Percentiles rank a stretch among this genome's conserved stretches.
These are phyloP conservation scores for Leptinotarsa rubiginosa DNA, from an alignment of 2,888 invertebrate genomes.

Conservation along the genomic window DNA sequence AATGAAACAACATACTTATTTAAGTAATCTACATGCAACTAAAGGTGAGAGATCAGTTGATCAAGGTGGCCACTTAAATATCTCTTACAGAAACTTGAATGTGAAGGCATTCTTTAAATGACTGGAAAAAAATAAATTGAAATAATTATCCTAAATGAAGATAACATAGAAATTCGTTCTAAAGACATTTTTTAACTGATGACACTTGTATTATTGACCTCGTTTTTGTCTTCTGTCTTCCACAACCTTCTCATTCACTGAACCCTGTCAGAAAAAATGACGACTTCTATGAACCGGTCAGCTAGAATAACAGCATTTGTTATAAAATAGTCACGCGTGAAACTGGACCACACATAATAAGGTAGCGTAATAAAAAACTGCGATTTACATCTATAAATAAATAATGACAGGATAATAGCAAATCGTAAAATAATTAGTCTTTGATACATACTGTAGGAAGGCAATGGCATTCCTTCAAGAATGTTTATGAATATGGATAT, in stretches of 20 bases:
- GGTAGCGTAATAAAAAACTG: slow-evolving; percentile 15
- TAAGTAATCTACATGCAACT: too few relatives aligned
- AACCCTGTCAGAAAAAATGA: slow-evolving; percentile 1
- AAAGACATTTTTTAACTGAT: too few relatives aligned
- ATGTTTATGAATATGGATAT: slow-evolving; percentile 7
- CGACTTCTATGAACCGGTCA: background rate
- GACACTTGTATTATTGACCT: too few relatives aligned
- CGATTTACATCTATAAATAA: slow-evolving; percentile 19
- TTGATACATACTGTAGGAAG: background rate
- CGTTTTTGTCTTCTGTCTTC: too few relatives aligned
- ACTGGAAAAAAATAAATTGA: too few relatives aligned
- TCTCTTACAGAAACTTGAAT: too few relatives aligned
- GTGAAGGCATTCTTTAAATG: too few relatives aligned
- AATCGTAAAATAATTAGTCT: slow-evolving; percentile 13
- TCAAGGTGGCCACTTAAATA: too few relatives aligned
- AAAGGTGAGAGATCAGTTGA: too few relatives aligned
- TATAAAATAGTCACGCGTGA: slow-evolving; percentile 17
- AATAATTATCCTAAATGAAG: too few relatives aligned
- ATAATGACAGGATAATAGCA: slow-evolving; percentile 19
- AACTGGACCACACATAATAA: slow-evolving; percentile 19
- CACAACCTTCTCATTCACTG: background rate
- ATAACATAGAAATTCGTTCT: too few relatives aligned
- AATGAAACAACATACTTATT: too few relatives aligned
- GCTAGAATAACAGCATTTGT: slow-evolving; percentile 1
- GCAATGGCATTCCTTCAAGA: slow-evolving; percentile 1